These are phyloP conservation scores for Nasonia oneida DNA, from an alignment of 2,888 invertebrate species.

Conservation along the genomic window DNA sequence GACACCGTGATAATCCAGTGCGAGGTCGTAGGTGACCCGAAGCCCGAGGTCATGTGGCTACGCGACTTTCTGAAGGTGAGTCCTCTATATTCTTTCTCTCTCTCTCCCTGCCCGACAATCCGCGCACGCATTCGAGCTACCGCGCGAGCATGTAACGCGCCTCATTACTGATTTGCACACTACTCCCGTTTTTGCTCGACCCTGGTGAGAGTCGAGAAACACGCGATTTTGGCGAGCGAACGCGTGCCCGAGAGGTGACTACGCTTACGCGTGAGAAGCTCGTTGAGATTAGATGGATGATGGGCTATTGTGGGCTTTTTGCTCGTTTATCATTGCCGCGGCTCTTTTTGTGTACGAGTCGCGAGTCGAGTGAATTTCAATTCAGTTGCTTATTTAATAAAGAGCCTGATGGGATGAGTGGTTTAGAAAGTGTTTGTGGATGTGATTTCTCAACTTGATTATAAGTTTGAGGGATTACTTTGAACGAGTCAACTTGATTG, in stretches of 20 bases:
- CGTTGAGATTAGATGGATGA: constrained; percentile 1
- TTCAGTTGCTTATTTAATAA: background rate
- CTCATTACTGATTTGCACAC: constrained; percentile 43
- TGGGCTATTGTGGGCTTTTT: background rate
- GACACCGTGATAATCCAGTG: constrained; percentile 92
- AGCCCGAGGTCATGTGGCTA: constrained; percentile 93
- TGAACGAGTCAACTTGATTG: background rate
- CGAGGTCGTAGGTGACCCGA: constrained; percentile 93
- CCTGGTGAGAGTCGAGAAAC: constrained; percentile 14
- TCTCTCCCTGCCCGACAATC: background rate
- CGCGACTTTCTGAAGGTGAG: constrained; percentile 92
- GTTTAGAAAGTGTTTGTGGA: background rate
- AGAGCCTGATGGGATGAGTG: background rate
- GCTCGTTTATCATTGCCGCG: constrained; percentile 1
- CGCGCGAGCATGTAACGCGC: constrained; percentile 27
- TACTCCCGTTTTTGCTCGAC: constrained; percentile 35
- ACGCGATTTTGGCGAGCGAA: constrained; percentile 35
- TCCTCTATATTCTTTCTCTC: constrained; percentile 39
- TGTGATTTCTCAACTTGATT: background rate
- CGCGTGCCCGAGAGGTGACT: background rate
- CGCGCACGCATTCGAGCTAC: background rate
- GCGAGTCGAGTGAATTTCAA: background rate
- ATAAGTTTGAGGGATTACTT: no score
- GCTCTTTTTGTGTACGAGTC: background rate
- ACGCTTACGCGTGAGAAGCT: background rate